phyloP scores from a whole-genome alignment of 2,888 invertebrate species.

The Erebia aethiops region DNA sequence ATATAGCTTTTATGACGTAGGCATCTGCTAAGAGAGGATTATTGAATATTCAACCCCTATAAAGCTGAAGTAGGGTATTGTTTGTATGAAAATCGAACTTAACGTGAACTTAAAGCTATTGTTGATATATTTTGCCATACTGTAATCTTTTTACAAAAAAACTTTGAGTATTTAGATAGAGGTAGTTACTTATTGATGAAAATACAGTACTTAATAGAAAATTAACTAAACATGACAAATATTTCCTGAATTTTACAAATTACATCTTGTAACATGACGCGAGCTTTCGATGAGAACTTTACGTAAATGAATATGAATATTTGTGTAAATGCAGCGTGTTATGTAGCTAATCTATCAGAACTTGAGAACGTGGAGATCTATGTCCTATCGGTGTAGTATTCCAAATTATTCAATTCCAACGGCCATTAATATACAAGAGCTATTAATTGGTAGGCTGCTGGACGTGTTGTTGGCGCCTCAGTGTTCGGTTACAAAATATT shows the following conservation, averaged over 20 bases:
- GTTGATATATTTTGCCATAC: no score
- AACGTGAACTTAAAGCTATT: no score
- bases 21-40: no score
- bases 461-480: background rate
- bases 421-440: background rate
- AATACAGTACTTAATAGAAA: no score
- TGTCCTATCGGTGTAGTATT: conserved; percentile 5
- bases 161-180: no score
- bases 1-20: no score
- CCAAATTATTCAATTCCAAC: conserved; percentile 6
- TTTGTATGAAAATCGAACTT: no score
- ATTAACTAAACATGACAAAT: background rate
- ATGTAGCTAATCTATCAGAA: background rate
- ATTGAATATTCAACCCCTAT: no score
- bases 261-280: background rate
- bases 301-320: background rate
- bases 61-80: no score
- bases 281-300: background rate
- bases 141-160: no score
- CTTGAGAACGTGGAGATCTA: background rate
- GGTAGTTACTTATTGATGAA: no score
- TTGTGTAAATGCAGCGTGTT: background rate
- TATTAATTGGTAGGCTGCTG: background rate
- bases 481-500: conserved; percentile 14
- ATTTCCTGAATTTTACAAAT: background rate